Evolutionary conservation across 2,113 vertebrate species (phyloP).

Genomic region (Oplegnathus fasciatus): DNA sequence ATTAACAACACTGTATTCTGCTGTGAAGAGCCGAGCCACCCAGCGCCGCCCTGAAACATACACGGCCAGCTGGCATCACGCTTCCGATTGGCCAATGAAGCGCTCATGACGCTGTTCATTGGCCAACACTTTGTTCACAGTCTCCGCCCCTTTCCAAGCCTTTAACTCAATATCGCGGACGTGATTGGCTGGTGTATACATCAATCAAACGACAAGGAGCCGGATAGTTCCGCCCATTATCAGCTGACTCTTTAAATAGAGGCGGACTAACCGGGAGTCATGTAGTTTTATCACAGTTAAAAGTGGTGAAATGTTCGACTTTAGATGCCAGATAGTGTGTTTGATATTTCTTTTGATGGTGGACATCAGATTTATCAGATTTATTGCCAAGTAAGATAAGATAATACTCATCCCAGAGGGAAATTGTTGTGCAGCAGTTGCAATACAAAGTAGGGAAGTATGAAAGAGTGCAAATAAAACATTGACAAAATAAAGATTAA

Average conservation of each 20-base stretch:
- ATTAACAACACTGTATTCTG: slow-evolving; percentile 12
- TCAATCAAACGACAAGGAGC: slow-evolving; percentile 36
- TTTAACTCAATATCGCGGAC: fast-evolving
- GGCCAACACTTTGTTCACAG: slow-evolving; percentile 22
- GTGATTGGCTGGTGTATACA: slow-evolving; percentile 37
- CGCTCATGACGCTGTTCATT: slow-evolving; percentile 55
- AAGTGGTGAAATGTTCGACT: not conserved
- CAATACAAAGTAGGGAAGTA: too few relatives aligned
- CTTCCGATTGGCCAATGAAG: slow-evolving; percentile 70
- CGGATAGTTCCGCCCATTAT: not conserved
- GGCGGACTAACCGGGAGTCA: not conserved
- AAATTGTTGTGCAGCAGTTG: too few relatives aligned
- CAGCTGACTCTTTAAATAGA: slow-evolving; percentile 14
- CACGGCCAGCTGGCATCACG: not conserved
- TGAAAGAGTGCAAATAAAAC: too few relatives aligned
- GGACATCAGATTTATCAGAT: too few relatives aligned
- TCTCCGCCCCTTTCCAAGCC: slow-evolving; percentile 46
- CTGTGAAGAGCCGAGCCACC: slow-evolving; percentile 12
- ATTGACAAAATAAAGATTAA: too few relatives aligned
- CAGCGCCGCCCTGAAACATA: slow-evolving; percentile 38
- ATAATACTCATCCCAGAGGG: too few relatives aligned
- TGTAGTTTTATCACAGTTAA: not conserved
- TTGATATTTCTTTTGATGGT: not conserved
- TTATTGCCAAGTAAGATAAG: too few relatives aligned
- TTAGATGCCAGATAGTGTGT: not conserved